Evolutionary conservation across 2,113 vertebrate genomes (phyloP).

Genomic region (Microtus richardsoni): DNA sequence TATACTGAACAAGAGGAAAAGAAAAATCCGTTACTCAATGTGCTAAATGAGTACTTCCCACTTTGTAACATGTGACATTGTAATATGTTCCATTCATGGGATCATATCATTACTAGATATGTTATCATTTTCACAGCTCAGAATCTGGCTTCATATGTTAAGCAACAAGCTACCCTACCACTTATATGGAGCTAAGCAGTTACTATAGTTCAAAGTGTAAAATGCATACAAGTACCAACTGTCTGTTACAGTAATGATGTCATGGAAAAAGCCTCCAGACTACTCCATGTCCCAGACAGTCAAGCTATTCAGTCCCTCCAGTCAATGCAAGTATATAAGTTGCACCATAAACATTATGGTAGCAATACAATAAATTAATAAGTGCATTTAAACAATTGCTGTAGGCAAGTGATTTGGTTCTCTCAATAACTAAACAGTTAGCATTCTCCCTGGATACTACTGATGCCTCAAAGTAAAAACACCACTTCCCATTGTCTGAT

Average conservation of each 20-base stretch:
- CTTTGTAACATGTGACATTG: constrained; percentile 65
- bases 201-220: constrained; percentile 84
- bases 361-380: constrained; percentile 71
- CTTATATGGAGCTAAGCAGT: constrained; percentile 79
- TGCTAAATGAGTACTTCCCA: constrained; percentile 51
- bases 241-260: constrained; percentile 86
- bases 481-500: constrained; percentile 40
- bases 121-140: constrained; percentile 78
- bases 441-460: constrained; percentile 65
- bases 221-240: constrained; percentile 83
- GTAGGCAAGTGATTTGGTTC: constrained; percentile 61
- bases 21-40: constrained; percentile 71
- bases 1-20: constrained; percentile 16
- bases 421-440: constrained; percentile 72
- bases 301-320: constrained; percentile 81
- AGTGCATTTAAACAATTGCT: constrained; percentile 63
- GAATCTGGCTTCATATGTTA: constrained; percentile 76
- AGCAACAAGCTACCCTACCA: constrained; percentile 78
- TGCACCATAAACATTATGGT: constrained; percentile 68
- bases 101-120: constrained; percentile 73
- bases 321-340: constrained; percentile 79
- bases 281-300: constrained; percentile 83
- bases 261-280: constrained; percentile 87
- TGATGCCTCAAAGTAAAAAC: constrained; percentile 68
- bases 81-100: constrained; percentile 67